A percentile compares a stretch with the other conserved stretches of the same genome.
Conservation (phyloP, 2,797 vertebrate species). For the Myiotriccus ornatus region DNA sequence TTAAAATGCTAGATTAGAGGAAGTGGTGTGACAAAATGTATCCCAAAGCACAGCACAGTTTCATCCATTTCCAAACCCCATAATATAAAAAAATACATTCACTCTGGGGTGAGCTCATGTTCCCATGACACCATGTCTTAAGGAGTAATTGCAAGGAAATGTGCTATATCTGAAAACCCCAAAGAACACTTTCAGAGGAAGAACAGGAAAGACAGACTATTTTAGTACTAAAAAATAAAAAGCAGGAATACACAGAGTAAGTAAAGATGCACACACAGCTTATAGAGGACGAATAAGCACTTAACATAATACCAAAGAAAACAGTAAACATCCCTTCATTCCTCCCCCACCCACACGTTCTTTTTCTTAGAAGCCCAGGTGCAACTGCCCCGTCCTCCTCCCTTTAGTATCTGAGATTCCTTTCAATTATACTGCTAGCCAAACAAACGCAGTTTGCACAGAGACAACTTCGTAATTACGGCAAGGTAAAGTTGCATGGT, state of each 20-base stretch:
- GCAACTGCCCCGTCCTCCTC: neutral
- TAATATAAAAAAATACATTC: neutral
- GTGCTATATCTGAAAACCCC: neutral
- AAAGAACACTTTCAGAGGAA: neutral
- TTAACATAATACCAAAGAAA: neutral
- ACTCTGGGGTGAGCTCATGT: neutral
- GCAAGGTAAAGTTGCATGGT: constrained; percentile 9
- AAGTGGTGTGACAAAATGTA: neutral
- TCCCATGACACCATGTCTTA: neutral
- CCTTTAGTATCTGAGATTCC: neutral
- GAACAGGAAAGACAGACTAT: neutral
- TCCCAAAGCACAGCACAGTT: neutral
- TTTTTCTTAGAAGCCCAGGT: neutral
- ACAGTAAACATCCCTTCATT: neutral
- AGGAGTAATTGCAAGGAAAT: neutral
- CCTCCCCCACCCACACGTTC: rapidly evolving
- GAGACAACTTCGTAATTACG: neutral
- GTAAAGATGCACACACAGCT: neutral
- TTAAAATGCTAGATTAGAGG: neutral
- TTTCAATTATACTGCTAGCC: neutral
- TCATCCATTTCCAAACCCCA: neutral
- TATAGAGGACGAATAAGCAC: neutral
- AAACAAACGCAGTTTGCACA: neutral
- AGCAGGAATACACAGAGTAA: neutral
- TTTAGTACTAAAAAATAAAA: neutral